These are phyloP conservation scores for Chondrosia reniformis DNA, from an alignment of 37 sponge, comb jelly and placozoan species.

Conservation along the genomic window DNA sequence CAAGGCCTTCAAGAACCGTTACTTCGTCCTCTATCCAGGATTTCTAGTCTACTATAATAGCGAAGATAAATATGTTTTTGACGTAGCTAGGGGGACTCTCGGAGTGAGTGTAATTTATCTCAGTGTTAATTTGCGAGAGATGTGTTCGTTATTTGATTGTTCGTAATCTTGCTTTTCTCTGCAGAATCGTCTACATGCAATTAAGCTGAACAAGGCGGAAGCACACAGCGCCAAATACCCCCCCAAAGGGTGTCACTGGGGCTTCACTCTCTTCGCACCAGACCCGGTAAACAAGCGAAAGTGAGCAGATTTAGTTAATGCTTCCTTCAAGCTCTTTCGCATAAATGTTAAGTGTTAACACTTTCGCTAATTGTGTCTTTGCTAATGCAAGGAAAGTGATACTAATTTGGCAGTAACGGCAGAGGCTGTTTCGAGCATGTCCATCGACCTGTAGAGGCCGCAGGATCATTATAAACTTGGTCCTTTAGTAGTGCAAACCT, in stretches of 20 bases:
- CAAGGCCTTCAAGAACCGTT: conserved; percentile 69
- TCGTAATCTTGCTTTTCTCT: background rate
- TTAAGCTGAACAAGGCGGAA: conserved; percentile 48
- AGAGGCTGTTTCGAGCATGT: too few species aligned
- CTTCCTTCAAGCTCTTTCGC: too few species aligned
- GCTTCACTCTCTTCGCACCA: conserved; percentile 43
- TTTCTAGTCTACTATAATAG: conserved; percentile 75
- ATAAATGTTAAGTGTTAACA: too few species aligned
- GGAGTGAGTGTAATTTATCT: conserved; percentile 34
- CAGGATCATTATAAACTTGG: too few species aligned
- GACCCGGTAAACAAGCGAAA: conserved; percentile 71
- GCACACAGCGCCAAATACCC: conserved; percentile 27
- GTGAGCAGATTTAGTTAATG: conserved; percentile 43
- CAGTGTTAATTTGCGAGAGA: too few species aligned
- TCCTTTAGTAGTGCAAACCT: too few species aligned
- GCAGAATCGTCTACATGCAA: conserved; percentile 35
- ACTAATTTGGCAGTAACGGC: too few species aligned
- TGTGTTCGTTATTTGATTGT: background rate
- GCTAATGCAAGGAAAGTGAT: too few species aligned
- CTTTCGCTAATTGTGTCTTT: too few species aligned
- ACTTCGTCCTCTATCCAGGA: conserved; percentile 69
- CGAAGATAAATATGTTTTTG: conserved; percentile 38
- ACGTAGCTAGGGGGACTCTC: conserved; percentile 49
- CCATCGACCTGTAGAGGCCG: too few species aligned
- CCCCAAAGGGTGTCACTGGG: conserved; percentile 69